Conservation (phyloP, 2,888 invertebrate species). For the Erebia palarica region DNA sequence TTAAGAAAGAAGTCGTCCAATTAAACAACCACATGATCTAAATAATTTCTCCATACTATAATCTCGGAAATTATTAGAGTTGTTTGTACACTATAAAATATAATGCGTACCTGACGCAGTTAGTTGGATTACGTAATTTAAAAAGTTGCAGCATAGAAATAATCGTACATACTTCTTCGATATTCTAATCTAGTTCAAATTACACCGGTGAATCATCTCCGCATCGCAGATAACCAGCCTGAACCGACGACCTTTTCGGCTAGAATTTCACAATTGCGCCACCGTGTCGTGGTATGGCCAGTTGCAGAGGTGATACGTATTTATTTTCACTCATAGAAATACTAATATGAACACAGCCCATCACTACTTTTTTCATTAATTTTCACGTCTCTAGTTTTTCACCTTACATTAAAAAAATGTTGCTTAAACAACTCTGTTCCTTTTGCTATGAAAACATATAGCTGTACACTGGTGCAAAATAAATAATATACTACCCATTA, state of each 20-base stretch:
- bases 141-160: conserved; percentile 15
- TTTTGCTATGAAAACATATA: not conserved
- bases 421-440: too few species aligned
- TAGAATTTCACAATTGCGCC: conserved; percentile 76
- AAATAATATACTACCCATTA: too few species aligned
- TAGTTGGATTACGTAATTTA: conserved; percentile 5
- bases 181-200: conserved; percentile 31
- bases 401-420: not conserved
- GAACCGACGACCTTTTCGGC: conserved; percentile 74
- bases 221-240: conserved; percentile 46
- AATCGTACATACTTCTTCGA: conserved; percentile 6
- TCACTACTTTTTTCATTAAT: not conserved
- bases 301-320: conserved; percentile 36
- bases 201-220: conserved; percentile 35
- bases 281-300: conserved; percentile 64
- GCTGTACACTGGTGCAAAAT: too few species aligned
- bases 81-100: conserved; percentile 9
- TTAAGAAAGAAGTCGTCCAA: not conserved
- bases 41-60: not conserved
- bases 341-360: not conserved
- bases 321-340: not conserved
- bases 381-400: not conserved
- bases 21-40: not conserved
- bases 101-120: not conserved
- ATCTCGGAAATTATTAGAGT: conserved; percentile 7